Evolutionary conservation across 2,888 invertebrate species (phyloP), one percentile per base, ranked within the genome.

Genomic region (Oscheius sp.): DNA sequence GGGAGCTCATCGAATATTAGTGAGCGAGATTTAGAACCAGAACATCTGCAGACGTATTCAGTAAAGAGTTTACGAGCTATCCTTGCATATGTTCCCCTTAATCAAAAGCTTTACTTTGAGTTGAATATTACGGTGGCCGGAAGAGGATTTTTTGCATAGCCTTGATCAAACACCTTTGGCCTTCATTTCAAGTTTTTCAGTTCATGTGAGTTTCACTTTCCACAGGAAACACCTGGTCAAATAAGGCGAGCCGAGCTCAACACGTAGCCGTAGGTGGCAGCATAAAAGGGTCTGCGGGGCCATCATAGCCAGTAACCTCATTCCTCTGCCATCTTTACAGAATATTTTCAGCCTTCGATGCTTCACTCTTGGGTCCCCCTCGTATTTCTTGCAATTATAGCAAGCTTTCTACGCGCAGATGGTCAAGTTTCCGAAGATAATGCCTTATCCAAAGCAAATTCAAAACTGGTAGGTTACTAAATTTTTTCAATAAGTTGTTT

Each of bases 181-280:
- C 35, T 35, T 35, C 35, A 35, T 35, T 35, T 9, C 35, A 35
- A 35, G 35, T 35, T 35, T 35, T 35, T 35, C 35, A 6, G 5
- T 35, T 35, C 35, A 35, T 35, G 35, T 35, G 35, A 35, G 35
- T 35, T 35, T 35, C 35, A 35, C 35, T 35, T 35, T 35, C 53
- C 21, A 53, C 9, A 35, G 35, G 35, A 35, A 35, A 35, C 35
- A 35, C 27, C 58, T 58, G 58, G 2, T n/a, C n/a, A 58, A 58
- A 58, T 29, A 58, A 7, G 58, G n/a, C 35, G 3, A 35, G 58
- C 25, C 29, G 58, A 29, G 58, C 58, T 58, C 29, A 58, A 58
- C 58, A 58, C 58, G 58, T 58, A 25, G 58, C 27, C 25, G 29
- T n/a, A 29, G 25, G 58, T 58, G 58, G 58, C 58, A 29, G 27